Base-by-base conservation (phyloP, 2,797 vertebrate species). In the Artibeus lituratus region DNA sequence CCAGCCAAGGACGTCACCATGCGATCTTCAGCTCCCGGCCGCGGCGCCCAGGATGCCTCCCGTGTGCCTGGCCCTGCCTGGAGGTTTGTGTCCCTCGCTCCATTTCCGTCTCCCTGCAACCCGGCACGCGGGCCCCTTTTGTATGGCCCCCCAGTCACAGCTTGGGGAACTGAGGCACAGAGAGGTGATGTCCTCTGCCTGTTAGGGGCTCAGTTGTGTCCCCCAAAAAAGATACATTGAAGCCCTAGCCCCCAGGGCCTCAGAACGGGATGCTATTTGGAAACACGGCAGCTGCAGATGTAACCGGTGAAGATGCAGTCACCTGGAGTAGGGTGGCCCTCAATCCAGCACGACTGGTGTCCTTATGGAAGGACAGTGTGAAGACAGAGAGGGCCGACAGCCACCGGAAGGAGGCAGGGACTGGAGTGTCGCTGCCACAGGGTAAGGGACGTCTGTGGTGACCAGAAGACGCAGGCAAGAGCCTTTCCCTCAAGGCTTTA, bases 401-500 rank as follows among this genome's bases (percentile, higher is more conserved):
- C 49, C 42, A 2, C 0, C 7, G 18, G 53, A 8, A 12, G 77
- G 55, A 16, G 51, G 69, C n/a, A 47, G 90, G 65, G 65, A 7
- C 3, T 2, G 10, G 14, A 10, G 32, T 4, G 32, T 10, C 0
- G 16, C 2, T 26, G 19, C 42, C 76, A 1, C 44, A 10, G 29
- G 72, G 55, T 73, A 22, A 37, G 55, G 57, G 47, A 4, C 2
- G 53, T 37, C 44, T 18, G 26, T 4, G 10, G 47, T 18, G 6
- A 14, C 67, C 3, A 15, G 78, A 24, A 72, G 53, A 29, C 29
- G 4, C 78, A 37, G 55, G 42, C 21, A 42, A n/a, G 47, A 18
- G 0, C 5, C 39, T 51, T 69, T 44, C 47, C 65, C 47, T 3
- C 2, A 7, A 76, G 59, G 5, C 70, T 5, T 1, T 1, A 10